phyloP scores from a whole-genome alignment of 2,113 vertebrate genomes.

The Pandion haliaetus region DNA sequence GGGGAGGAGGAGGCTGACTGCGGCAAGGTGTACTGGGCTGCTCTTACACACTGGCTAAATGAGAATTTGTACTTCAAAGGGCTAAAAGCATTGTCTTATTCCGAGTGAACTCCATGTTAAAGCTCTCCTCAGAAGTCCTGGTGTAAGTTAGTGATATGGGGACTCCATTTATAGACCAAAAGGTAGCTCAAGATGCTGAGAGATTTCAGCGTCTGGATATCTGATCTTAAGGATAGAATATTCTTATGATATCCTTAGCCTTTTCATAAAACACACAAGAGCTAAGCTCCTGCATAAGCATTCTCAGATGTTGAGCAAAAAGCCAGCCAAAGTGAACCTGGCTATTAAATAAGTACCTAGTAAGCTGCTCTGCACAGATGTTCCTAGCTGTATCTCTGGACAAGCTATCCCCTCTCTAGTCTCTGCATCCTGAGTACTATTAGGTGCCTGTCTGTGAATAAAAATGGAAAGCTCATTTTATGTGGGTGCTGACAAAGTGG shows the following conservation, averaged over 20 bases:
- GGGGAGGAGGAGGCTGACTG: neutral
- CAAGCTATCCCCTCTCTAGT: neutral
- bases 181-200: neutral
- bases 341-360: neutral
- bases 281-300: neutral
- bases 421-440: neutral
- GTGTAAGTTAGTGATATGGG: neutral
- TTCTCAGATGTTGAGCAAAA: neutral
- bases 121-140: neutral
- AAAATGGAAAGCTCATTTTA: neutral
- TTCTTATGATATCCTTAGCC: neutral
- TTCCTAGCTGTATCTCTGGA: neutral
- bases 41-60: rapidly evolving
- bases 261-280: neutral
- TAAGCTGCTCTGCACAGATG: neutral
- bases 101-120: neutral
- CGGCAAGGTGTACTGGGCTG: rapidly evolving
- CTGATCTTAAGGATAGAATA: neutral
- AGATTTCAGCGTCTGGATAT: neutral
- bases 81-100: neutral
- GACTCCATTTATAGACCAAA: neutral
- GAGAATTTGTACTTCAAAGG: neutral
- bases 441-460: neutral
- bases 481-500: neutral
- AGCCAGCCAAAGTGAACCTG: neutral